These are phyloP conservation scores for Sebastes hubbsi DNA, from an alignment of 2,797 vertebrate species.

Conservation along the genomic window DNA sequence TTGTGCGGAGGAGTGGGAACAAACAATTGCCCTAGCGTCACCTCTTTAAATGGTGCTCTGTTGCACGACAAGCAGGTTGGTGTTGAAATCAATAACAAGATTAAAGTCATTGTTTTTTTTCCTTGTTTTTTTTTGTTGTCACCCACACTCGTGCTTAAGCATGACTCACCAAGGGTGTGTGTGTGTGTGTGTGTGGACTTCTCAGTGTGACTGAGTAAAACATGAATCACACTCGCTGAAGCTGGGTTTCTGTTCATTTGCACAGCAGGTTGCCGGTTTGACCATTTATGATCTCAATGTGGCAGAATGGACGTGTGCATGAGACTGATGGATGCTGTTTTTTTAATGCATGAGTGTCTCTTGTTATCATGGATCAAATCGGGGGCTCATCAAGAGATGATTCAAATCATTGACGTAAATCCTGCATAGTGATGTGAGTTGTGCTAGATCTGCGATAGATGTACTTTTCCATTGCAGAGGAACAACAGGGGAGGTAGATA, in stretches of 20 bases:
- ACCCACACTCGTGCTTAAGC: constrained; percentile 55
- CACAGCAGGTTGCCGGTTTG: constrained; percentile 1
- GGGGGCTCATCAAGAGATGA: neutral
- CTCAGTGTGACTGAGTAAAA: constrained; percentile 32
- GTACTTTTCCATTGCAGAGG: too few species aligned
- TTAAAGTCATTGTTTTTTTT: constrained; percentile 31
- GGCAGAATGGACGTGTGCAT: neutral
- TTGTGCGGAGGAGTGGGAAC: constrained; percentile 31
- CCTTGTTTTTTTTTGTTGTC: neutral
- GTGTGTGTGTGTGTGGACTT: neutral
- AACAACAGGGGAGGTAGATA: too few species aligned
- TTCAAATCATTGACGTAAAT: neutral
- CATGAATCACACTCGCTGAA: constrained; percentile 47
- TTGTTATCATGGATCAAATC: neutral
- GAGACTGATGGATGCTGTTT: neutral
- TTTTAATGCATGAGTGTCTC: neutral
- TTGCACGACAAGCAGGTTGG: constrained; percentile 42
- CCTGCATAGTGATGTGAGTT: neutral
- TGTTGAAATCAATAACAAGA: constrained; percentile 58
- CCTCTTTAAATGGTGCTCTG: constrained; percentile 43
- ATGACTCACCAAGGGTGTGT: constrained; percentile 42
- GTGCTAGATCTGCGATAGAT: too few species aligned
- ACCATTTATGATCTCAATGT: neutral
- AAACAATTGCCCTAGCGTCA: constrained; percentile 26
- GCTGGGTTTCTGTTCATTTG: constrained; percentile 8